Evolutionary conservation across 2,888 invertebrate genomes (phyloP), one percentile per base, ranked within the genome.

Genomic region (Prosopocoilus inquinatus): DNA sequence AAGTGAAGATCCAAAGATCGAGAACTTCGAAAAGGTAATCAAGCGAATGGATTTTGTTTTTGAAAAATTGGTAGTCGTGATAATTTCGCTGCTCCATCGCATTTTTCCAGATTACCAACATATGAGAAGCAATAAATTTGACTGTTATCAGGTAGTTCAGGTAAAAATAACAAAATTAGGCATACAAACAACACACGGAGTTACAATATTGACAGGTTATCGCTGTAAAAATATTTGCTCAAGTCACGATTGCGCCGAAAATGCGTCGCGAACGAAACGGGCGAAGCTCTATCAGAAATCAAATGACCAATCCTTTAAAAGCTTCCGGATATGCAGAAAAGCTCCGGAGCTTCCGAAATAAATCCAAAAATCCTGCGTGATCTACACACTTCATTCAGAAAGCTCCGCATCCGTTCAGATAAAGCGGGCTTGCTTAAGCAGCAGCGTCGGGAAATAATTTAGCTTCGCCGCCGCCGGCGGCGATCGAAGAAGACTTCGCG

Each of bases 321-420:
- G 41, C 12, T 41, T 9, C 9, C 50, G 65, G 67, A 66, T 68
- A 68, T 68, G 67, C 66, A 68, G 65, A 69, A 67, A 67, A 68
- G 68, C 67, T 63, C 43, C 43, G 48, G 55, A 59, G 56, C 55
- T 55, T 53, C 55, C 50, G 50, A 57, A 54, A 45, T 59, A 61
- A 61, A 55, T 59, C 61, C 59, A 55, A 56, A 59, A 59, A 61
- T 61, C 61, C 59, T 53, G 46, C 55, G 55, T 55, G 57, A 61
- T 61, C 61, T 59, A 48, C 47, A 48, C 57, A 60, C 61, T 60
- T 58, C 57, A 50, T 53, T 45, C 28, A 20, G 43, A 36, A 15
- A 44, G 34, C 35, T 45, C 9, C 9, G n/a, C 28, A 20, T 15
- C 15, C 28, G 33, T 52, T 16, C 12, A 15, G 16, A 41, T 28